Evolutionary conservation across 2,797 vertebrate species (phyloP).

Genomic region (Macroramphosus scolopax): DNA sequence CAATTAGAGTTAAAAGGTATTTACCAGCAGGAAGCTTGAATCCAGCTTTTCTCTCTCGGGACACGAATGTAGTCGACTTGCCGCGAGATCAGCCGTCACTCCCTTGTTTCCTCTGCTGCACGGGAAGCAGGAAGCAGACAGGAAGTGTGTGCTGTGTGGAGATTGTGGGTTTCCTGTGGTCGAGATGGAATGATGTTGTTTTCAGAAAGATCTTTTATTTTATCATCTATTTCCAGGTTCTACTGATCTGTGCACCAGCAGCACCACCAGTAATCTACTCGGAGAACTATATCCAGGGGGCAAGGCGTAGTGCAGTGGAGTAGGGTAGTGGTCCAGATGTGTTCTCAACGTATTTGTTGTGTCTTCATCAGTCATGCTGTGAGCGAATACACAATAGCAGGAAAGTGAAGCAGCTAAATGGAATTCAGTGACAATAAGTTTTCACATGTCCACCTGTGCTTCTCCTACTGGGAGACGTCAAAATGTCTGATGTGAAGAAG

Average conservation of each 20-base stretch:
- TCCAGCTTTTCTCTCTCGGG: conserved; percentile 34
- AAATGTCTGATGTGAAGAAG: not conserved
- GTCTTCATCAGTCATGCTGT: not conserved
- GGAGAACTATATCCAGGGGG: no score
- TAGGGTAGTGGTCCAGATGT: no score
- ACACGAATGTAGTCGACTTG: conserved; percentile 24
- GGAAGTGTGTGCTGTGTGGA: conserved; percentile 69
- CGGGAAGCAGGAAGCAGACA: conserved; percentile 67
- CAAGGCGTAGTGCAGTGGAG: no score
- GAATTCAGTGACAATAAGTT: no score
- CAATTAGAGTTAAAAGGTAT: conserved; percentile 9
- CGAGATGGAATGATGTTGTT: conserved; percentile 33
- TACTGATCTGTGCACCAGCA: not conserved
- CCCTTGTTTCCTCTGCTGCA: conserved; percentile 30
- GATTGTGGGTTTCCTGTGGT: conserved; percentile 67
- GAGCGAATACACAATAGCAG: no score
- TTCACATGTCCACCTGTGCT: no score
- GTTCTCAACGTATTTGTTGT: no score
- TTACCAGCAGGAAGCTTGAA: conserved; percentile 29
- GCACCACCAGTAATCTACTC: no score
- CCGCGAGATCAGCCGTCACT: conserved; percentile 47
- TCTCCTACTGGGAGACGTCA: not conserved
- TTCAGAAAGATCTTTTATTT: conserved; percentile 30
- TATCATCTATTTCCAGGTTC: conserved; percentile 23
- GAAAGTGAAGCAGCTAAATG: no score